Base-by-base conservation (phyloP, 2,113 vertebrate species). In the Lynx canadensis region DNA sequence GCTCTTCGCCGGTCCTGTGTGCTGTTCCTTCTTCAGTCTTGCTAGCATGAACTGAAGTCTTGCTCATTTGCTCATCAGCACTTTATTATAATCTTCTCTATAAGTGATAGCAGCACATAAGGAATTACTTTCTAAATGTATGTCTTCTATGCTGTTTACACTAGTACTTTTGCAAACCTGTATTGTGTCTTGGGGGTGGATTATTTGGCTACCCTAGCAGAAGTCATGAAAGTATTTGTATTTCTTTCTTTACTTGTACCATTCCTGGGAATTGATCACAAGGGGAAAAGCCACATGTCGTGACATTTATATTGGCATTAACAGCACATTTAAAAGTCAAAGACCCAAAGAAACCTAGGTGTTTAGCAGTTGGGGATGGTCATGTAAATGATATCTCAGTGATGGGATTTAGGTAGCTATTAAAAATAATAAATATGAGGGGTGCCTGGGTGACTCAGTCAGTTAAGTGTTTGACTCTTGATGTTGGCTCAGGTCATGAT, bases 161-260 rank as follows among this genome's bases (percentile, higher is more conserved):
- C 38, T 55, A 79, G 11, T 84, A 41, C n/a, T 8, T 18, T 87
- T 78, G 23, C 57, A 83, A 41, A 45, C 82, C 16, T 89, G 74
- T 55, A 23, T 41, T 60, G 31, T 50, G 23, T 10, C 55, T 84
- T 80, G 84, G 18, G 18, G 23, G 57, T 4, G 8, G 41, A 65
- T 10, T 76, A 48, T 29, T 87, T 83, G 33, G 23, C 33, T 45
- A 66, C 73, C 73, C 87, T 96, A n/a, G 69, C 31, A 80, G 78
- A 83, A 79, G 45, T 80, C n/a, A 97, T 79, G 92, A 45, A 50
- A 66, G 38, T 91, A 60, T 73, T 91, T 86, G 65, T 87, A 33
- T 33, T 87, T 29, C 88, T 87, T 76, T 19, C 84, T 23, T 76
- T 60, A 69, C 19, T 90, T 68, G 48, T 52, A 74, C 52, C 78